Base-by-base conservation (phyloP, 2,888 invertebrate species). In the Zhuqinia jingwanae region DNA sequence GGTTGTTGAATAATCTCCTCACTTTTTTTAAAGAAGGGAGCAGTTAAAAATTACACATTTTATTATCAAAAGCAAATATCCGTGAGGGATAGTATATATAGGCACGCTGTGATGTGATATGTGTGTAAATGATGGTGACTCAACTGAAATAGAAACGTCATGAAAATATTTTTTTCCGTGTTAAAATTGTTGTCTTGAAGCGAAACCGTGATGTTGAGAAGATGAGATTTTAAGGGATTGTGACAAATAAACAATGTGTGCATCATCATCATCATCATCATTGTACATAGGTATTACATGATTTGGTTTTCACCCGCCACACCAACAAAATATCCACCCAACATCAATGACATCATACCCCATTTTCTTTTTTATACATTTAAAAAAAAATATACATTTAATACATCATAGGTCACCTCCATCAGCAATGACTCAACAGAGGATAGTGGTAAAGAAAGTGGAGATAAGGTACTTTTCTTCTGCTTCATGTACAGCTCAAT, bases 351-450 rank as follows among this genome's bases (percentile, higher is more conserved):
- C 60, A 77, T 60, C 77, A 77, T 77, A 25, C 22, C 60, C 15
- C 27, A 30, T 45, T 17, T 42, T 25, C 36, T 25, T 8, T 30
- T 25, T 77, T 60, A 22, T 13, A 60, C 36, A 6, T 36, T 36
- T 8, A 36, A 36, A 36, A 36, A n/a, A n/a, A 76, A 76, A 25
- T 13, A 53, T 15, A 10, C 3, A 73, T 58, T 77, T 77, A 63
- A 77, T 77, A 25, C 77, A 77, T 77, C 77, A 77, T 58, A 56
- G 76, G 56, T 76, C 45, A 17, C 15, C 3, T 45, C 13, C 25
- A 11, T 30, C 25, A 11, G 11, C n/a, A 22, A 42, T 60, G 77
- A 77, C 13, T 60, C 60, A 56, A 36, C 36, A 6, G 36, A 36
- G 36, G n/a, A n/a, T n/a, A n/a, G n/a, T n/a, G n/a, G n/a, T n/a